A percentile compares a stretch with the other conserved stretches of the same genome.
Evolutionary conservation across 2,888 invertebrate species (phyloP).

Genomic region (Drosophila niveifrons): DNA sequence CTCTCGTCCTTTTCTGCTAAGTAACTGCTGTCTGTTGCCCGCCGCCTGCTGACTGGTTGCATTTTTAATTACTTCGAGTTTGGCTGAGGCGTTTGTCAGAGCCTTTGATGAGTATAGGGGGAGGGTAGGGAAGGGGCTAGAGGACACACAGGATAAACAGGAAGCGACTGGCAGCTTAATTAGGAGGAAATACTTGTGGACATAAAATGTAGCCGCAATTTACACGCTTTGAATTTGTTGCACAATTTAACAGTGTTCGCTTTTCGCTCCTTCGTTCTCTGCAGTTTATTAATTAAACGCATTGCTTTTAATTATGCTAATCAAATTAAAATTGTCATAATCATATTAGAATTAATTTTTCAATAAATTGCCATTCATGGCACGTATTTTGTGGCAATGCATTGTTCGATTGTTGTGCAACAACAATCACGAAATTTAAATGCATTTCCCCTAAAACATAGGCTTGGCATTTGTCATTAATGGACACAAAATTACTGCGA

Average conservation of each 20-base stretch:
- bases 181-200: constrained; percentile 52
- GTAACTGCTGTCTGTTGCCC: too few relatives aligned
- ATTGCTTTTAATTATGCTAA: constrained; percentile 30
- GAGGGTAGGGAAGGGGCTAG: too few relatives aligned
- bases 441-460: constrained; percentile 40
- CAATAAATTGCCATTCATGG: constrained; percentile 12
- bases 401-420: constrained; percentile 26
- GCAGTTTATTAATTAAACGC: constrained; percentile 28
- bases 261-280: background rate
- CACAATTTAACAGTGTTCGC: constrained; percentile 1
- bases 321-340: constrained; percentile 38
- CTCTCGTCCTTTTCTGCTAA: too few relatives aligned
- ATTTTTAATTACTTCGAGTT: constrained; percentile 63
- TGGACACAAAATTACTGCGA: constrained; percentile 30
- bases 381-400: constrained; percentile 17
- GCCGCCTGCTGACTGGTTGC: constrained; percentile 15
- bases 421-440: constrained; percentile 30
- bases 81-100: constrained; percentile 16
- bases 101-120: constrained; percentile 16
- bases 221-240: constrained; percentile 8
- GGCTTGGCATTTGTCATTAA: constrained; percentile 44
- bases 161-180: constrained; percentile 62
- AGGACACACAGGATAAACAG: constrained; percentile 44
- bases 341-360: constrained; percentile 25
- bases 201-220: constrained; percentile 18